A percentile compares a stretch with the other conserved stretches of the same genome.
Conservation (phyloP, 1,140 invertebrate species). For the Chrysopa pallens region DNA sequence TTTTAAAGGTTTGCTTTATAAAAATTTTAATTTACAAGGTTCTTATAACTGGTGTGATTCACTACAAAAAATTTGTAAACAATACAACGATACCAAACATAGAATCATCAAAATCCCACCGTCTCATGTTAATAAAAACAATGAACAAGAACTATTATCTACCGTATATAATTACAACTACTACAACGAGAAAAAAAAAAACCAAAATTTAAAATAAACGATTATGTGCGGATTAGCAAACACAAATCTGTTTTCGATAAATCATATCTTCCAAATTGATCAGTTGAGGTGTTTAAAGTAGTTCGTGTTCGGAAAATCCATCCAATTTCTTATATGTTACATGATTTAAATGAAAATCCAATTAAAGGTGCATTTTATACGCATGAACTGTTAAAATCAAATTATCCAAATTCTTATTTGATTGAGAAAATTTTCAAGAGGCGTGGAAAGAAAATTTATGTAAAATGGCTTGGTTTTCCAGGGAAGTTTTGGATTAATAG, state of each 20-base stretch:
- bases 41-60: constrained; percentile 15
- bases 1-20: constrained; percentile 21
- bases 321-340: constrained; percentile 16
- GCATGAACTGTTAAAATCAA: constrained; percentile 15
- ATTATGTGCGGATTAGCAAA: constrained; percentile 20
- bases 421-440: constrained; percentile 17
- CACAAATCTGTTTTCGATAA: constrained; percentile 21
- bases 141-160: constrained; percentile 6
- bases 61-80: constrained; percentile 10
- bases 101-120: constrained; percentile 16
- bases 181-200: constrained; percentile 3
- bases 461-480: constrained; percentile 19
- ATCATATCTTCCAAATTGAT: constrained; percentile 22
- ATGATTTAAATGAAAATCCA: constrained; percentile 12
- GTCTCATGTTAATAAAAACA: constrained; percentile 7
- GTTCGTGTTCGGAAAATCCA: constrained; percentile 13
- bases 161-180: constrained; percentile 8
- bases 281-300: constrained; percentile 21
- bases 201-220: constrained; percentile 14
- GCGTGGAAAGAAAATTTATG: constrained; percentile 15
- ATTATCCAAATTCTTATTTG: constrained; percentile 16
- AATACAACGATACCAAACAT: constrained; percentile 19
- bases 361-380: constrained; percentile 21
- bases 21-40: constrained; percentile 16
- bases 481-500: too few relatives aligned